phyloP scores from a whole-genome alignment of 2,888 invertebrate genomes.

The Alcis repandata region DNA sequence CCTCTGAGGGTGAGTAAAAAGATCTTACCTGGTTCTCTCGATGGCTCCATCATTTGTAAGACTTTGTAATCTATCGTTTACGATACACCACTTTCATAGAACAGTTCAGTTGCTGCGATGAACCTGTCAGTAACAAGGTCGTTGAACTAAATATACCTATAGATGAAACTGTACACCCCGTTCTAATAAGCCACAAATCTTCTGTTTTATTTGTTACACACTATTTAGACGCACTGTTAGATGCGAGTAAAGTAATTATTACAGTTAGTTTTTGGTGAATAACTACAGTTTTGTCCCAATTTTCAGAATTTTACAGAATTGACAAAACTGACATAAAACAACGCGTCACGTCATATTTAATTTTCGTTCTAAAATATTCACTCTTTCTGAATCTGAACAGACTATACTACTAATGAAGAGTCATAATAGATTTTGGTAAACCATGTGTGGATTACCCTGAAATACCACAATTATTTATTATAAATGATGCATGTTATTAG shows the following conservation, averaged over 20 bases:
- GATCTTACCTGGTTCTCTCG: conserved; percentile 82
- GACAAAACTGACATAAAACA: conserved; percentile 70
- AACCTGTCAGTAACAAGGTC: conserved; percentile 87
- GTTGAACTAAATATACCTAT: conserved; percentile 86
- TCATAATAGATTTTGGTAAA: too few relatives aligned
- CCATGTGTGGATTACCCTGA: too few relatives aligned
- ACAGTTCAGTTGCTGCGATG: conserved; percentile 81
- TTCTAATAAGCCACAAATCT: conserved; percentile 57
- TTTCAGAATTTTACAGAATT: conserved; percentile 59
- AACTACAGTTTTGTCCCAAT: conserved; percentile 57
- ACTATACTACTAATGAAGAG: too few relatives aligned
- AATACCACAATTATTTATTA: too few relatives aligned
- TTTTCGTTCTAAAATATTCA: conserved; percentile 56
- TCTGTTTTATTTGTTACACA: conserved; percentile 56
- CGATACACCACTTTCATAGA: conserved; percentile 80
- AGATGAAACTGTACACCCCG: conserved; percentile 71
- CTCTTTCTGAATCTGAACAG: not conserved
- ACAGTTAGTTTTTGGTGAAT: conserved; percentile 41
- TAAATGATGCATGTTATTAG: too few relatives aligned
- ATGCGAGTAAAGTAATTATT: conserved; percentile 28
- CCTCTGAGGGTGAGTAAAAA: not conserved
- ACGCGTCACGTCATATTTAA: conserved; percentile 73
- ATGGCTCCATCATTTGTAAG: conserved; percentile 80
- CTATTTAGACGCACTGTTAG: conserved; percentile 28
- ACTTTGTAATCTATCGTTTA: conserved; percentile 70